phyloP scores from a whole-genome alignment of 2,888 invertebrate genomes.

The Polymixis flavicincta region DNA sequence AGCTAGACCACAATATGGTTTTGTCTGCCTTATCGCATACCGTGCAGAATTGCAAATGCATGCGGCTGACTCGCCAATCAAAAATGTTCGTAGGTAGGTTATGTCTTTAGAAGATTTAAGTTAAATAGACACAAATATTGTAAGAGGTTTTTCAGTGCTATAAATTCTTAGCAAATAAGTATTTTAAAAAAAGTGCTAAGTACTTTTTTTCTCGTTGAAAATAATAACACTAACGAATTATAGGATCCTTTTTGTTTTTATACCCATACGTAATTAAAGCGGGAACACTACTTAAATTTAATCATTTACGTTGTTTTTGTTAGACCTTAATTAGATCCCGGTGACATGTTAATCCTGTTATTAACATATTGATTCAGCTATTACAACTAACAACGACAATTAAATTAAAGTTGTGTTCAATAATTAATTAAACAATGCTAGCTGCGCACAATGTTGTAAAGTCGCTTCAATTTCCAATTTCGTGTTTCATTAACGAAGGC shows the following conservation, averaged over 20 bases:
- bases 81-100: not conserved
- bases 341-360: not conserved
- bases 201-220: not conserved
- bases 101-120: not conserved
- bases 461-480: conserved; percentile 69
- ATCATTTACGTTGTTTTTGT: not conserved
- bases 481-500: conserved; percentile 71
- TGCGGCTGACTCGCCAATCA: not conserved
- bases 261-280: not conserved
- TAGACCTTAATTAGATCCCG: not conserved
- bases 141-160: not conserved
- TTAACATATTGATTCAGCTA: conserved; percentile 26
- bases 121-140: not conserved
- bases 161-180: not conserved
- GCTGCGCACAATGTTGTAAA: conserved; percentile 57
- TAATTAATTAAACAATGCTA: conserved; percentile 62
- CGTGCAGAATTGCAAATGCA: conserved; percentile 14
- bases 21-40: conserved; percentile 42
- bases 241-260: not conserved
- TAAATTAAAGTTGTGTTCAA: conserved; percentile 49
- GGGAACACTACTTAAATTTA: not conserved
- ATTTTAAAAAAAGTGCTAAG: too few species aligned
- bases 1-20: conserved; percentile 68
- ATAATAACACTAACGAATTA: conserved; percentile 4
- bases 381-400: conserved; percentile 44